Evolutionary conservation across 2,113 vertebrate species (phyloP).

Genomic region (Panthera leo): DNA sequence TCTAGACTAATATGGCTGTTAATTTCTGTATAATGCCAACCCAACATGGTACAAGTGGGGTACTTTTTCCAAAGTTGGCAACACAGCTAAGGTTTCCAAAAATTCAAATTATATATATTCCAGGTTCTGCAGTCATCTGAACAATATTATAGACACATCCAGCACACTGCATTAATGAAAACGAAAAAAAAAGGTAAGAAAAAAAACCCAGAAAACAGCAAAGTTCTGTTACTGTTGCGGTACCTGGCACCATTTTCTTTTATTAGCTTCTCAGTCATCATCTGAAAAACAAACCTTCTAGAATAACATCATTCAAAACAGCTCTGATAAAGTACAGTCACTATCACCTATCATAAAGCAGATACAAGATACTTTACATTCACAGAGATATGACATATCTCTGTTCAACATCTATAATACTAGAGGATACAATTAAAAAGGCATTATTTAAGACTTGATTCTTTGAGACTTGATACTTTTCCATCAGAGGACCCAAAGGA

Average conservation of each 20-base stretch:
- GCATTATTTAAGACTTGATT: slow-evolving; percentile 86
- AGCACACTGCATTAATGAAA: slow-evolving; percentile 76
- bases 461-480: slow-evolving; percentile 71
- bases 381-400: slow-evolving; percentile 87
- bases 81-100: slow-evolving; percentile 89
- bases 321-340: slow-evolving; percentile 87
- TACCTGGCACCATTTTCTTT: slow-evolving; percentile 81
- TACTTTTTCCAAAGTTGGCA: slow-evolving; percentile 88
- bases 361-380: slow-evolving; percentile 86
- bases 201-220: slow-evolving; percentile 76
- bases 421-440: slow-evolving; percentile 87
- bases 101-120: slow-evolving; percentile 88
- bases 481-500: slow-evolving; percentile 83
- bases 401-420: slow-evolving; percentile 87
- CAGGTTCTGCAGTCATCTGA: slow-evolving; percentile 87
- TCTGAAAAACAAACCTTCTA: slow-evolving; percentile 84
- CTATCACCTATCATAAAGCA: slow-evolving; percentile 86
- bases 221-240: slow-evolving; percentile 85
- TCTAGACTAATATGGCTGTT: slow-evolving; percentile 91
- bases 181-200: slow-evolving; percentile 36
- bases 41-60: slow-evolving; percentile 87
- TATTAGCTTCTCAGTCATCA: slow-evolving; percentile 85
- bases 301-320: slow-evolving; percentile 87
- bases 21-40: slow-evolving; percentile 92
- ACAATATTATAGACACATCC: slow-evolving; percentile 87